phyloP scores from a whole-genome alignment of 2,113 vertebrate species.

The Myiozetetes cayanensis region DNA sequence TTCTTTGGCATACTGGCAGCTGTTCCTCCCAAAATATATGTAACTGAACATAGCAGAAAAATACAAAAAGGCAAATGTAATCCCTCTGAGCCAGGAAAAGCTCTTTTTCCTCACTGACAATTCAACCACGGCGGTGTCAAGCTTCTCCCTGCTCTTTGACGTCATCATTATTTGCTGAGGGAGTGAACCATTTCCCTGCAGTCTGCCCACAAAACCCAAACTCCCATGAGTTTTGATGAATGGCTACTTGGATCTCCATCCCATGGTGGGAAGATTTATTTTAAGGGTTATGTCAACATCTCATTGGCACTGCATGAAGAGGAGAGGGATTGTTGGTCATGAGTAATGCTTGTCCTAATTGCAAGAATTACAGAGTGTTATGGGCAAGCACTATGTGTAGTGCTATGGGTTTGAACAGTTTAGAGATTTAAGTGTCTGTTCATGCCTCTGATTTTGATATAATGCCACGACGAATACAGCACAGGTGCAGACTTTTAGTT shows the following conservation, averaged over 20 bases:
- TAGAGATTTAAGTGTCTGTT: background rate
- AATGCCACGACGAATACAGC: background rate
- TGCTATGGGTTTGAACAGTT: background rate
- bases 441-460: background rate
- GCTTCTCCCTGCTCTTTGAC: background rate
- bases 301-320: background rate
- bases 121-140: background rate
- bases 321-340: background rate
- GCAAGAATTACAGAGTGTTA: background rate
- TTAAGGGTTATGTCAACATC: background rate
- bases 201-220: background rate
- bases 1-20: background rate
- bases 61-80: background rate
- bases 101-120: background rate
- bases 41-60: background rate
- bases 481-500: background rate
- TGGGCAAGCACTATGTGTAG: background rate
- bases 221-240: fast-evolving
- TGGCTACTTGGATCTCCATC: background rate
- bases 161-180: background rate
- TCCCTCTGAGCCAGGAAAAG: background rate
- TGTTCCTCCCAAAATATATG: background rate
- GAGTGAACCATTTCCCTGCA: background rate
- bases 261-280: background rate
- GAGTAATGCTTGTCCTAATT: background rate